Percentiles rank a stretch among this genome's conserved stretches.
phyloP scores from a whole-genome alignment of 1,140 invertebrate species.

The Procambarus virginalis region DNA sequence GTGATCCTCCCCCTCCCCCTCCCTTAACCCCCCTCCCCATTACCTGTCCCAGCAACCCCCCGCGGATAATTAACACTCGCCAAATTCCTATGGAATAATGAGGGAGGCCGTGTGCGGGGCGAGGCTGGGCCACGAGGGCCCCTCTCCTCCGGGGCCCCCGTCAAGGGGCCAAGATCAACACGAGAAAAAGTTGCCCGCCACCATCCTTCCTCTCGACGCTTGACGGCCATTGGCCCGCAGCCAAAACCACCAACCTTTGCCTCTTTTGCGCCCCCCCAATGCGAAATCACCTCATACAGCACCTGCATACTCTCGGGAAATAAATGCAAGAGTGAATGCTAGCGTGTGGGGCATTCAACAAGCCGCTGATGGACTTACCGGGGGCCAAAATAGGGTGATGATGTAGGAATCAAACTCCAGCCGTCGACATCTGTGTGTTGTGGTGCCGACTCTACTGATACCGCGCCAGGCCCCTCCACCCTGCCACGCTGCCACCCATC shows the following conservation, averaged over 20 bases:
- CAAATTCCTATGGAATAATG: background rate
- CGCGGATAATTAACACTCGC: background rate
- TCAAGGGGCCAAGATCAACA: background rate
- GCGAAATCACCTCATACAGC: background rate
- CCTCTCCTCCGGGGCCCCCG: background rate
- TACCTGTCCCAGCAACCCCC: background rate
- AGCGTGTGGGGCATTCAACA: background rate
- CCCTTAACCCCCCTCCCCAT: background rate
- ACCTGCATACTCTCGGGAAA: background rate
- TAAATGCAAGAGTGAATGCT: background rate
- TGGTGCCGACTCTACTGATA: slow-evolving; percentile 11
- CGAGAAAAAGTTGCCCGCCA: slow-evolving; percentile 50
- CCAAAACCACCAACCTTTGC: slow-evolving; percentile 15
- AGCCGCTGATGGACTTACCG: background rate
- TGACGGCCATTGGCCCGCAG: slow-evolving; percentile 31
- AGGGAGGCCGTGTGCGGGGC: too few species aligned
- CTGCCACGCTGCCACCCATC: background rate
- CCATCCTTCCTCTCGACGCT: slow-evolving; percentile 43
- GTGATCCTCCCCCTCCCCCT: background rate
- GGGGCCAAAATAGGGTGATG: slow-evolving; percentile 4
- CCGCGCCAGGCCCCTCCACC: slow-evolving; percentile 2
- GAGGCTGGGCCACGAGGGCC: background rate
- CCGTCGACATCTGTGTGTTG: slow-evolving; percentile 47
- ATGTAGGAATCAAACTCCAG: slow-evolving; percentile 41
- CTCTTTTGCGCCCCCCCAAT: background rate